A percentile compares a stretch with the other conserved stretches of the same genome.
These are phyloP conservation scores for Aromia moschata DNA, from an alignment of 2,888 invertebrate genomes.

Conservation along the genomic window DNA sequence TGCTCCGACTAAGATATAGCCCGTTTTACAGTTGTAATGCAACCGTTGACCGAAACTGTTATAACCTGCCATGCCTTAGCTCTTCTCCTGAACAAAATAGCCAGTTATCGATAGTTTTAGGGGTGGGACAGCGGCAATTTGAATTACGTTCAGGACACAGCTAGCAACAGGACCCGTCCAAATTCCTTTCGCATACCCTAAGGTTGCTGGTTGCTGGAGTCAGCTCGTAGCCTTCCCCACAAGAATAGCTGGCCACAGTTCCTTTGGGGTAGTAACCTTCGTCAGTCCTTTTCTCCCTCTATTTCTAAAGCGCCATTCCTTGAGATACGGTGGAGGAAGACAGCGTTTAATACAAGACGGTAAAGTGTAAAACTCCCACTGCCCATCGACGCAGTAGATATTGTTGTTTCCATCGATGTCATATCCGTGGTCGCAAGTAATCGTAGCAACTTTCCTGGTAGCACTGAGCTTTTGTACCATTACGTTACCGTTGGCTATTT, in stretches of 20 bases:
- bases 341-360: slow-evolving; percentile 54
- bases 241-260: slow-evolving; percentile 56
- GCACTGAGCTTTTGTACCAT: slow-evolving; percentile 5
- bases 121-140: slow-evolving; percentile 49
- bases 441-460: slow-evolving; percentile 33
- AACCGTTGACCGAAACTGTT: slow-evolving; percentile 53
- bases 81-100: slow-evolving; percentile 52
- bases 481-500: slow-evolving; percentile 17
- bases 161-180: slow-evolving; percentile 59
- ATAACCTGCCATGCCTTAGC: slow-evolving; percentile 29
- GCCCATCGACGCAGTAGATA: slow-evolving; percentile 56
- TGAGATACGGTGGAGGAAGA: slow-evolving; percentile 54
- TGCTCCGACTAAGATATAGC: slow-evolving; percentile 55
- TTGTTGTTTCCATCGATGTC: slow-evolving; percentile 57
- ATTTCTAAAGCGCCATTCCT: slow-evolving; percentile 54
- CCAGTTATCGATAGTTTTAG: slow-evolving; percentile 57
- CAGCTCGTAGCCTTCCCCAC: slow-evolving; percentile 54
- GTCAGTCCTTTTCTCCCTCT: slow-evolving; percentile 49
- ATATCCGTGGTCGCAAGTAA: slow-evolving; percentile 55
- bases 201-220: slow-evolving; percentile 55
- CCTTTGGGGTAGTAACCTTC: slow-evolving; percentile 54
- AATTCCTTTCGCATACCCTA: slow-evolving; percentile 59
- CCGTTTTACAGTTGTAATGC: slow-evolving; percentile 58
- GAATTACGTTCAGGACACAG: slow-evolving; percentile 48
- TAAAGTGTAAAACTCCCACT: slow-evolving; percentile 51